Percentiles rank a stretch among this genome's conserved stretches.
phyloP scores from a whole-genome alignment of 2,797 vertebrate genomes.

The Cossypha caffra region DNA sequence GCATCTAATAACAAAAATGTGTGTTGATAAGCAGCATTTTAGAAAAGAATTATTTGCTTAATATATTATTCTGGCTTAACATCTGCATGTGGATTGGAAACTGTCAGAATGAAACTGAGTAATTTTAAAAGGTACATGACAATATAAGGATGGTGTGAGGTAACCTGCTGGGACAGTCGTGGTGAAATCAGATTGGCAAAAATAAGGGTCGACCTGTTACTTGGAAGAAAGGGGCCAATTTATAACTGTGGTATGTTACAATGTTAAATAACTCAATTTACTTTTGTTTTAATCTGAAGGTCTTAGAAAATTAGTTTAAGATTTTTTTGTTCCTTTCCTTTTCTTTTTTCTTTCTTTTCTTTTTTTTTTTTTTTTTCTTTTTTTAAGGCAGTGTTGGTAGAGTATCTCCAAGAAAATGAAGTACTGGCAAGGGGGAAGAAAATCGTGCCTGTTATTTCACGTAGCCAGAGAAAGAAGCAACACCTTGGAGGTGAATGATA shows the following conservation, averaged over 20 bases:
- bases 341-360: fast-evolving
- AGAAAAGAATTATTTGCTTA: conserved; percentile 23
- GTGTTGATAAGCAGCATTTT: conserved; percentile 9
- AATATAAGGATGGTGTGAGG: neutral
- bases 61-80: conserved; percentile 2
- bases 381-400: neutral
- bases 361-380: neutral
- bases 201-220: neutral
- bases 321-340: neutral
- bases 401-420: conserved; percentile 56
- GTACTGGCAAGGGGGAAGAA: neutral
- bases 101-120: neutral
- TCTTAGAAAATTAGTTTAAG: neutral
- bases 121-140: neutral
- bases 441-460: conserved; percentile 76
- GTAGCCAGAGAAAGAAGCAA: conserved; percentile 72
- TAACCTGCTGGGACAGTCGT: neutral
- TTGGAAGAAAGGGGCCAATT: neutral
- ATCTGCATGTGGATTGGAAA: conserved; percentile 23
- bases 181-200: conserved; percentile 37
- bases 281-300: neutral
- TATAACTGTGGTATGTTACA: neutral
- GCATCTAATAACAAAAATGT: neutral
- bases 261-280: neutral
- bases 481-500: conserved; percentile 82